Conservation (phyloP, 2,888 invertebrate species). For the Hydrotaea cyrtoneurina region DNA sequence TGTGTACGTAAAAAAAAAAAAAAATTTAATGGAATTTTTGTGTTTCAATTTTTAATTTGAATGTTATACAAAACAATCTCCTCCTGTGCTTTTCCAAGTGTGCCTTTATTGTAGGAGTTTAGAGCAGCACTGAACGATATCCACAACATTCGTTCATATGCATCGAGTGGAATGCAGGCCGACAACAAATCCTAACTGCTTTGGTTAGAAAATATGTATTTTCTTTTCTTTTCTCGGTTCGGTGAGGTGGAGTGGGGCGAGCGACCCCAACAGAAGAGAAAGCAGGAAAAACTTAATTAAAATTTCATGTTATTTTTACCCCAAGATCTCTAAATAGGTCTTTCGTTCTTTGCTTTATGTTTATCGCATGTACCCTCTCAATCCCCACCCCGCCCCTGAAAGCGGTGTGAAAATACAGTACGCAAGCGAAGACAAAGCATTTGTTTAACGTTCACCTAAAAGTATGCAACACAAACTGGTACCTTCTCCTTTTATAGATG, state of each 20-base stretch:
- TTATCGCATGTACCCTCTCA: too few species aligned
- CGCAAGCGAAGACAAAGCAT: not conserved
- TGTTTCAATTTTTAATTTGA: conserved; percentile 54
- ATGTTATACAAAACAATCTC: conserved; percentile 45
- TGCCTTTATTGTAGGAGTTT: not conserved
- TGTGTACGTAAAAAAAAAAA: not conserved
- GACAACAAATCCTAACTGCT: not conserved
- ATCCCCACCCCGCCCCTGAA: not conserved
- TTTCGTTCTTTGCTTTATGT: not conserved
- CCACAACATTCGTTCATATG: not conserved
- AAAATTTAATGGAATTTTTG: conserved; percentile 46
- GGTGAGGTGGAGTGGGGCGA: not conserved
- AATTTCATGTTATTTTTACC: conserved; percentile 49
- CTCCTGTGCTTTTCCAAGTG: not conserved
- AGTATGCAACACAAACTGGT: conserved; percentile 26
- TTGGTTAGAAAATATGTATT: not conserved
- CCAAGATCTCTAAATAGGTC: conserved; percentile 37
- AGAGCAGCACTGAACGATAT: not conserved
- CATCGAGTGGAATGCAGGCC: not conserved
- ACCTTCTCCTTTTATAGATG: not conserved
- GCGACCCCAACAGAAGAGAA: not conserved
- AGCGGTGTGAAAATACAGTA: not conserved
- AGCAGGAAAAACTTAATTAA: conserved; percentile 41
- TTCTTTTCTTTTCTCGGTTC: not conserved
- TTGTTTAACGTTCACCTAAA: conserved; percentile 30